Percentiles rank a stretch among this genome's conserved stretches.
These are phyloP conservation scores for Oreochromis grahami DNA, from an alignment of 2,797 vertebrate species.

Conservation along the genomic window DNA sequence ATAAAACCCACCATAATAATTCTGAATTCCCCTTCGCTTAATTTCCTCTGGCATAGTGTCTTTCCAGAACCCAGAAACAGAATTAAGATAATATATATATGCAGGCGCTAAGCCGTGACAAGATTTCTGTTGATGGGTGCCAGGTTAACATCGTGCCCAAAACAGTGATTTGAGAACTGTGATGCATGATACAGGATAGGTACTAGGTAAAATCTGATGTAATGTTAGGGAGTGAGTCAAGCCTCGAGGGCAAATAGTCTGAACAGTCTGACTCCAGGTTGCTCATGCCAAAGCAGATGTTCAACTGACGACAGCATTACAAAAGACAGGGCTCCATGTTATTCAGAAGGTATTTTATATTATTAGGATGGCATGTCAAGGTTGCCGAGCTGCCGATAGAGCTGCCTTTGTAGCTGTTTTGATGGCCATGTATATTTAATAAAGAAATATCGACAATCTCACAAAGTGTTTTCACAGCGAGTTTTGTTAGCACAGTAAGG, in stretches of 20 bases:
- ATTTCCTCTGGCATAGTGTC: slow-evolving; percentile 10
- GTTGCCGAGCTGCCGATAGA: slow-evolving; percentile 3
- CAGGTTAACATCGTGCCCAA: slow-evolving; percentile 55
- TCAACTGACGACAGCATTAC: slow-evolving; percentile 58
- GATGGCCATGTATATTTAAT: slow-evolving; percentile 16
- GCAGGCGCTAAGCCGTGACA: slow-evolving; percentile 42
- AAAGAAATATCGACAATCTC: slow-evolving; percentile 13
- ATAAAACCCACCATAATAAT: slow-evolving; percentile 9
- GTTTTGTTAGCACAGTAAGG: slow-evolving; percentile 29
- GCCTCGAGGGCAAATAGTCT: slow-evolving; percentile 56
- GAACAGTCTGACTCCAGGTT: slow-evolving; percentile 62
- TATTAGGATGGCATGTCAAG: slow-evolving; percentile 16
- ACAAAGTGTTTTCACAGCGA: slow-evolving; percentile 14
- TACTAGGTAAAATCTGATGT: slow-evolving; percentile 69
- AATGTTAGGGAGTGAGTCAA: slow-evolving; percentile 68
- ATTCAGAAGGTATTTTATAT: slow-evolving; percentile 28
- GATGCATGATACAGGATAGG: slow-evolving; percentile 66
- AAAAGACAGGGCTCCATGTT: slow-evolving; percentile 44
- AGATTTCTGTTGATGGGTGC: slow-evolving; percentile 65
- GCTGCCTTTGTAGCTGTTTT: slow-evolving; percentile 10
- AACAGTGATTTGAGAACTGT: slow-evolving; percentile 60
- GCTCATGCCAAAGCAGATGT: slow-evolving; percentile 74
- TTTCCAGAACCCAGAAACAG: slow-evolving; percentile 32
- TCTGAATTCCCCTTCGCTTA: slow-evolving; percentile 17
- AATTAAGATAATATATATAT: slow-evolving; percentile 40